Conservation (phyloP, 2,113 vertebrate genomes). For the Paralichthys olivaceus region DNA sequence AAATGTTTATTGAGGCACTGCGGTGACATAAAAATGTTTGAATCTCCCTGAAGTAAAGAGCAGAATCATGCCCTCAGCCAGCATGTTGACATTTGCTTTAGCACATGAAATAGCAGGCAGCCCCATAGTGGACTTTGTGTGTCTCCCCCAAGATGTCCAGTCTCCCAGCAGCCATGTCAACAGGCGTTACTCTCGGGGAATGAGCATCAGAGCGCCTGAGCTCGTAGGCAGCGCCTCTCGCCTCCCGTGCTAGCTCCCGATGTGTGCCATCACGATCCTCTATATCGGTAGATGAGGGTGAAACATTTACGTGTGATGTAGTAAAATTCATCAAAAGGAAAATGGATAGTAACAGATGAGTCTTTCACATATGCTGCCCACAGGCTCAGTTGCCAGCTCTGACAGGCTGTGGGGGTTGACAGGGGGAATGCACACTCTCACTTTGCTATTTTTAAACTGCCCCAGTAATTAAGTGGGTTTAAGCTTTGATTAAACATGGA, state of each 20-base stretch:
- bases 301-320: conserved; percentile 51
- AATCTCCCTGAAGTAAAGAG: conserved; percentile 30
- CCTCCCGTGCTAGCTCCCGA: conserved; percentile 7
- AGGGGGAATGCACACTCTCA: conserved; percentile 12
- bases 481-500: conserved; percentile 50
- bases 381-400: conserved; percentile 53
- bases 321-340: conserved; percentile 49
- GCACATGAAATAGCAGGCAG: conserved; percentile 40
- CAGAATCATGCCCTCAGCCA: conserved; percentile 8
- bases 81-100: conserved; percentile 57
- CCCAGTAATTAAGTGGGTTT: conserved; percentile 55
- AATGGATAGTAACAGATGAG: conserved; percentile 58
- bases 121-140: conserved; percentile 10
- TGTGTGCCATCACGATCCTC: conserved; percentile 43
- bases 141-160: conserved; percentile 27
- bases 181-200: conserved; percentile 58
- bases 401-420: conserved; percentile 56
- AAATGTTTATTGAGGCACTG: conserved; percentile 2
- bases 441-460: conserved; percentile 63
- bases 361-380: conserved; percentile 63
- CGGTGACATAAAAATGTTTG: conserved; percentile 9
- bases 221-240: conserved; percentile 3
- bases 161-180: conserved; percentile 63
- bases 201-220: conserved; percentile 37
- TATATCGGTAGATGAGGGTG: conserved; percentile 4